Evolutionary conservation across 2,113 vertebrate genomes (phyloP), one percentile per base, ranked within the genome.

Genomic region (Tachysurus fulvidraco): DNA sequence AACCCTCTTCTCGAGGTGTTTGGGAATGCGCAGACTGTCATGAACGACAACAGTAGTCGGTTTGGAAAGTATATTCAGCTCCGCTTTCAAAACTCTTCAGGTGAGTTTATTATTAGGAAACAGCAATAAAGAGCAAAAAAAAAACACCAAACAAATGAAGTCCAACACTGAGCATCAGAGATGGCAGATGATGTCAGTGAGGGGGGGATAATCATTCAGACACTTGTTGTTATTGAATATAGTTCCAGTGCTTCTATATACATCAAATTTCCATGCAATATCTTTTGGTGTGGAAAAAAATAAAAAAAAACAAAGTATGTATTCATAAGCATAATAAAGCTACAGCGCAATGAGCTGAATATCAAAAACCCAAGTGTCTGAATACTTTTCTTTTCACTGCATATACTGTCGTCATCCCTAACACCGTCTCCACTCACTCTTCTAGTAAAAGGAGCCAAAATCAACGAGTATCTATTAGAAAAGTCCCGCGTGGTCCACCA

Each of bases 1-100:
- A 96, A 96, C 89, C 95, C 95, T 0, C 90, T 96, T 79, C 92
- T 96, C 64, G 95, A 96, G 91, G 95, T 93, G 41, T 96, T 96
- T 89, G 95, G 95, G 52, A 96, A 96, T 86, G 95, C 95, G 8
- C 95, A 95, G 86, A 96, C 95, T 13, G 93, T 94, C 84, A 94
- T 94, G 94, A 96, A 96, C 90, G 93, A 95, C 91, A 96, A 96
- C 92, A 96, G 95, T 87, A 94, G 93, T 84, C 92, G 93, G 19
- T 94, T 94, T 87, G 95, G 95, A 86, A 96, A 96, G 86, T 96
- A 95, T 82, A 94, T 96, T 88, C 94, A 96, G 87, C 92, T 96
- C 30, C 93, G 93, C 87, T 96, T 96, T 89, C 92, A 92, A 59
- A 91, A 91, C 41, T 94, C 92, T n/a, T 92, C 92, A 83, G 95